A percentile compares a stretch with the other conserved stretches of the same genome.
These are phyloP conservation scores for Theristus sp. DNA, from an alignment of 2,888 invertebrate species.

Conservation along the genomic window DNA sequence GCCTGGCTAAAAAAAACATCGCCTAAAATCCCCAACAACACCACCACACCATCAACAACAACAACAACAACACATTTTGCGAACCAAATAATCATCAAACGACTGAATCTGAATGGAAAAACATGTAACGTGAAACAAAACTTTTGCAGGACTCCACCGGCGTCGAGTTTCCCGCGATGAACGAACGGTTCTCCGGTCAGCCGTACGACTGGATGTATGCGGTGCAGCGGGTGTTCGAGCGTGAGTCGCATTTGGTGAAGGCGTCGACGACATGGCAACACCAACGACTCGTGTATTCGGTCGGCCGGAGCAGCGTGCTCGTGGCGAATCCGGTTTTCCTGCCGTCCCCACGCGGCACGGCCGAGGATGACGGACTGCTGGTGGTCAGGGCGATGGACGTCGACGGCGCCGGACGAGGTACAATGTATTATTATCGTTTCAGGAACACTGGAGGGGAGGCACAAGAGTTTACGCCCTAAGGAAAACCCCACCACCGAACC, in stretches of 20 bases:
- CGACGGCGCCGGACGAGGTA: too few species aligned
- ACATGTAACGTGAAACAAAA: slow-evolving; percentile 8
- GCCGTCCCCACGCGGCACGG: slow-evolving; percentile 5
- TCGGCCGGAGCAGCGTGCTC: slow-evolving; percentile 17
- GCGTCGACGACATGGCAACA: not conserved
- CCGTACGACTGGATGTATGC: slow-evolving; percentile 25
- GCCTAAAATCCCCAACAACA: too few species aligned
- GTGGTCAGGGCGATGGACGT: too few species aligned
- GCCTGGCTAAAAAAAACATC: too few species aligned
- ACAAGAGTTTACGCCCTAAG: too few species aligned
- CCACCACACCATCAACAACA: too few species aligned
- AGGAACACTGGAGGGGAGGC: too few species aligned
- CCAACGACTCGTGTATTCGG: not conserved
- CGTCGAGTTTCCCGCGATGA: slow-evolving; percentile 26
- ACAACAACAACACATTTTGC: too few species aligned
- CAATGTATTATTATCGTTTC: too few species aligned
- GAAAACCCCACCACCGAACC: too few species aligned
- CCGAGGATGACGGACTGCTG: slow-evolving; percentile 23
- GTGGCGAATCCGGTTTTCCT: slow-evolving; percentile 25
- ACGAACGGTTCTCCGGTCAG: slow-evolving; percentile 22
- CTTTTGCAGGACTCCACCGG: slow-evolving; percentile 19
- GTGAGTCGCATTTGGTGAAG: not conserved
- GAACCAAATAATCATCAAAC: too few species aligned
- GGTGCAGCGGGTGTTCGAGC: slow-evolving; percentile 13
- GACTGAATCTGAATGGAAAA: too few species aligned